These are phyloP conservation scores for Carcina quercana DNA, from an alignment of 2,888 invertebrate species.

Conservation along the genomic window DNA sequence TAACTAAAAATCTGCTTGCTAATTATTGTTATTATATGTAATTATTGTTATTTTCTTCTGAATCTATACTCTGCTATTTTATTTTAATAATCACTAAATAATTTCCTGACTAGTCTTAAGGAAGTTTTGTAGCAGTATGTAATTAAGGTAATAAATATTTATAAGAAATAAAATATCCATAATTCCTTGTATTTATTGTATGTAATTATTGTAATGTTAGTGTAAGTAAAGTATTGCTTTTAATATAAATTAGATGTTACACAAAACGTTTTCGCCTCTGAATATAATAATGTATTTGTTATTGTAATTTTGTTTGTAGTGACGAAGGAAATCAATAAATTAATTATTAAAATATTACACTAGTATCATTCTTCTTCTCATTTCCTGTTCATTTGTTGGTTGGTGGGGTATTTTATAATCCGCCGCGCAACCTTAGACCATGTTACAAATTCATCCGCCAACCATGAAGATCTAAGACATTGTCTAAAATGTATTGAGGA, in stretches of 20 bases:
- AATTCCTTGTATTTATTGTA: slow-evolving; percentile 49
- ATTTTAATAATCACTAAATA: slow-evolving; percentile 17
- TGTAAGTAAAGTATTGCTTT: slow-evolving; percentile 32
- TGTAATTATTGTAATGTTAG: slow-evolving; percentile 42
- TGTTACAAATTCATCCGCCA: too few species aligned
- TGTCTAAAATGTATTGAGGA: too few species aligned
- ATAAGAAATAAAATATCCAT: slow-evolving; percentile 36
- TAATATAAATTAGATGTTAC: slow-evolving; percentile 33
- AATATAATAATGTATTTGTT: slow-evolving; percentile 10
- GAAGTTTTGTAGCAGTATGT: slow-evolving; percentile 34
- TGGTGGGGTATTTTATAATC: too few species aligned
- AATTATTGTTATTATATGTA: slow-evolving; percentile 16
- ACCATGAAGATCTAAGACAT: too few species aligned
- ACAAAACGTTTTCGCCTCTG: slow-evolving; percentile 35
- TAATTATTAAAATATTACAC: slow-evolving; percentile 8
- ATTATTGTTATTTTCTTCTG: slow-evolving; percentile 18
- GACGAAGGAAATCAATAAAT: slow-evolving; percentile 10
- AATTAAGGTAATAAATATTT: slow-evolving; percentile 29
- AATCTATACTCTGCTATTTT: too few species aligned
- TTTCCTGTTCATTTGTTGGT: too few species aligned
- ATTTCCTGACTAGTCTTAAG: slow-evolving; percentile 63
- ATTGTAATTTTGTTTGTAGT: slow-evolving; percentile 8
- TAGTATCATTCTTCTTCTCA: too few species aligned
- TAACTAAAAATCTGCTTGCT: slow-evolving; percentile 30
- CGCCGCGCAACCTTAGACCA: too few species aligned